phyloP scores from a whole-genome alignment of 2,113 vertebrate genomes.

The Rhea americana region DNA sequence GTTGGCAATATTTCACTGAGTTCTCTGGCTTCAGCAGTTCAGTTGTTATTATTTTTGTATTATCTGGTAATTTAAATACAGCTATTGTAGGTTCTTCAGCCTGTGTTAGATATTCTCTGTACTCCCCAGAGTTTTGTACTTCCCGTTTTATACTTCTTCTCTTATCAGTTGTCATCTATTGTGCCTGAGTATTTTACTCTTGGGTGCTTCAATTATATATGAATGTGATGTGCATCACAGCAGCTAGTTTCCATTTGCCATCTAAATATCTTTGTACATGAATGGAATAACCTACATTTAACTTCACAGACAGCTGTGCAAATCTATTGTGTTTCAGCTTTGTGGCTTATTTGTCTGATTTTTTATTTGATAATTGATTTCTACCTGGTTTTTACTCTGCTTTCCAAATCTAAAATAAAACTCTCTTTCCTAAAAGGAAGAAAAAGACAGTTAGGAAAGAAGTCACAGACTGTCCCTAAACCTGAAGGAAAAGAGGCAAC shows the following conservation, averaged over 20 bases:
- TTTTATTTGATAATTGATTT: constrained; percentile 49
- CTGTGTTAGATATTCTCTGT: constrained; percentile 51
- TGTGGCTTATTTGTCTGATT: constrained; percentile 5
- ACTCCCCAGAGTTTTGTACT: constrained; percentile 68
- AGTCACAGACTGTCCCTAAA: background rate
- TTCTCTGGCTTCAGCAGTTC: constrained; percentile 31
- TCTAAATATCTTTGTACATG: constrained; percentile 67
- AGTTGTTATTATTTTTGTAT: constrained; percentile 63
- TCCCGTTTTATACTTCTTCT: constrained; percentile 69
- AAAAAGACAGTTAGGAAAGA: background rate
- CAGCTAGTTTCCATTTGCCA: constrained; percentile 67
- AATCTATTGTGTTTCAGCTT: constrained; percentile 30
- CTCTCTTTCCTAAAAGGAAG: background rate
- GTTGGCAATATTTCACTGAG: background rate
- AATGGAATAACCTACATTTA: constrained; percentile 71
- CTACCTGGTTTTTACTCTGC: background rate
- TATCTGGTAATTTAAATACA: constrained; percentile 73
- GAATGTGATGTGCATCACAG: constrained; percentile 70
- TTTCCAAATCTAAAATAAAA: background rate
- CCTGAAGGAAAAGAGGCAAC: background rate
- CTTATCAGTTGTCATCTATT: constrained; percentile 77
- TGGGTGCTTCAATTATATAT: constrained; percentile 80
- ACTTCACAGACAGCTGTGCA: constrained; percentile 59
- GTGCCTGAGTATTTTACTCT: constrained; percentile 75
- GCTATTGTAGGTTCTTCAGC: constrained; percentile 70